Percentiles rank a stretch among this genome's conserved stretches.
Evolutionary conservation across 1,140 invertebrate genomes (phyloP).

Genomic region (Sarcophaga peregrina): DNA sequence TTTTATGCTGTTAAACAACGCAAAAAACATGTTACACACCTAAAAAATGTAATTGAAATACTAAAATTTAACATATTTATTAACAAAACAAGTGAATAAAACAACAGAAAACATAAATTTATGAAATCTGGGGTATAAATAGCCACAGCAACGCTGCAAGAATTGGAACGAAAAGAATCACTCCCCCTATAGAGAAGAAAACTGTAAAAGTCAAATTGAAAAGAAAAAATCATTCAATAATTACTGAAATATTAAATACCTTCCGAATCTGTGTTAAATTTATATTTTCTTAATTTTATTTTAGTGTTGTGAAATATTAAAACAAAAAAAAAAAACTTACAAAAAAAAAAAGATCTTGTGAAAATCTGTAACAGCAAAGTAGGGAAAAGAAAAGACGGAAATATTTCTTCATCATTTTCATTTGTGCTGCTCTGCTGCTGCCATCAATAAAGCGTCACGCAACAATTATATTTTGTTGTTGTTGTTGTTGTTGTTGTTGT

Average conservation of each 20-base stretch:
- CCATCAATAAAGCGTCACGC: constrained; percentile 27
- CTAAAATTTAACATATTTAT: background rate
- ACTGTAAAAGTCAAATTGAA: too few species aligned
- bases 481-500: constrained; percentile 34
- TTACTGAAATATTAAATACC: too few species aligned
- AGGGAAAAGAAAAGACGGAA: background rate
- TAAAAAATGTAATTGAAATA: constrained; percentile 14
- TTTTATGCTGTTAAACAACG: constrained; percentile 20
- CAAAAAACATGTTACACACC: constrained; percentile 17
- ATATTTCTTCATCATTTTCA: background rate
- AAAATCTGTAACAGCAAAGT: too few species aligned
- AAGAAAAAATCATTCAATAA: too few species aligned
- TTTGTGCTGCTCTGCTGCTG: background rate
- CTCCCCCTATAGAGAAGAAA: constrained; percentile 15
- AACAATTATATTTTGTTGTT: constrained; percentile 44
- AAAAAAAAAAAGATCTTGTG: too few species aligned
- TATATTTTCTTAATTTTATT: background rate
- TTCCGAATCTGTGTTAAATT: too few species aligned
- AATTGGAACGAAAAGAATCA: background rate
- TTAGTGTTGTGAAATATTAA: constrained; percentile 9
- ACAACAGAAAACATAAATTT: background rate
- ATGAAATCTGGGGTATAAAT: too few species aligned
- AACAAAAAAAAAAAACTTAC: background rate
- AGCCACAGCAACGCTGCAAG: too few species aligned
- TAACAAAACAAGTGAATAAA: background rate